These are phyloP conservation scores for Drosophila novamexicana DNA, from an alignment of 1,140 invertebrate genomes.

Conservation along the genomic window DNA sequence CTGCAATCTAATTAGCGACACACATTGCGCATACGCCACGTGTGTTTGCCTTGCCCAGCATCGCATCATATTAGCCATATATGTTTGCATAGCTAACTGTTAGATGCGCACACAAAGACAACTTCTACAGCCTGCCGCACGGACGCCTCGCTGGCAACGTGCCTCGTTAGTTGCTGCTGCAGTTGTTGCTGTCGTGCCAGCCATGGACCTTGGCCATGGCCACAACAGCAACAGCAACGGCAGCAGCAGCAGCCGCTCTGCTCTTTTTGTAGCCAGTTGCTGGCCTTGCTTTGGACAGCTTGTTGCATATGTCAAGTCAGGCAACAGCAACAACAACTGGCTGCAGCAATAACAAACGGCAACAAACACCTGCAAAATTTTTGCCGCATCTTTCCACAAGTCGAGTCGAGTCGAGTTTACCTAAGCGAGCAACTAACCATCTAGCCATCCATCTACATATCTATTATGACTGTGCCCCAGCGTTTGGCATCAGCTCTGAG, in stretches of 20 bases:
- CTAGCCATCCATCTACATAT: conserved; percentile 25
- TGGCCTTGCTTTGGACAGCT: conserved; percentile 50
- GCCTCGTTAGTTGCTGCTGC: conserved; percentile 55
- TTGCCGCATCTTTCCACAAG: conserved; percentile 22
- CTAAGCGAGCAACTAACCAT: conserved; percentile 11
- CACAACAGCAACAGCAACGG: conserved; percentile 11
- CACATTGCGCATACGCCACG: conserved; percentile 70
- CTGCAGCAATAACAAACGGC: conserved; percentile 6
- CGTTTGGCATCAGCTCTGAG: conserved; percentile 4
- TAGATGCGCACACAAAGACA: conserved; percentile 32
- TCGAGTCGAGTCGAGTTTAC: conserved; percentile 12
- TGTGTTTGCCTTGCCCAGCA: conserved; percentile 29
- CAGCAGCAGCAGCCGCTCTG: conserved; percentile 13
- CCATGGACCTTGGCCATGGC: conserved; percentile 47
- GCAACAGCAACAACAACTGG: conserved; percentile 13
- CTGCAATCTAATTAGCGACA: conserved; percentile 54
- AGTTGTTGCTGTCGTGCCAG: conserved; percentile 26
- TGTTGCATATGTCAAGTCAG: conserved; percentile 49
- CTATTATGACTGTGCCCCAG: conserved; percentile 28
- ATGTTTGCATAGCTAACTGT: conserved; percentile 68
- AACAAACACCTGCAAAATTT: conserved; percentile 42
- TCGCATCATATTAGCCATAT: conserved; percentile 49
- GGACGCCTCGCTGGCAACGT: conserved; percentile 64
- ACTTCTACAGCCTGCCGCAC: conserved; percentile 60
- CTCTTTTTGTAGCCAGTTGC: conserved; percentile 25